Evolutionary conservation across 2,797 vertebrate species (phyloP).

Genomic region (Micromesistius poutassou): DNA sequence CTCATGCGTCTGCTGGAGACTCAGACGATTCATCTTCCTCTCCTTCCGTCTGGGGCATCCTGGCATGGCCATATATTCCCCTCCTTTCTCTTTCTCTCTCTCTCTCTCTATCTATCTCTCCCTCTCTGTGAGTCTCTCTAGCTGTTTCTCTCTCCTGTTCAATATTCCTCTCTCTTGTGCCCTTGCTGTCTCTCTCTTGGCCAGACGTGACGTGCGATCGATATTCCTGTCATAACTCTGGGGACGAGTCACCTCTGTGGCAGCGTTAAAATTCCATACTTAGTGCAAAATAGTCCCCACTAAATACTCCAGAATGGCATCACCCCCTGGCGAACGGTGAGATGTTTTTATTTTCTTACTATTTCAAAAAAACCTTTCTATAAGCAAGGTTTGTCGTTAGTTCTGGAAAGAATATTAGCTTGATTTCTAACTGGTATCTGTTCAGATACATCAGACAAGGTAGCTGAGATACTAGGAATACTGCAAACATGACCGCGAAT

Average conservation of each 20-base stretch:
- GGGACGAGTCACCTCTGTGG: conserved; percentile 55
- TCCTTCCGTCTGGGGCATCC: not conserved
- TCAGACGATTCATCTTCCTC: not conserved
- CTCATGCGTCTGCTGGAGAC: not conserved
- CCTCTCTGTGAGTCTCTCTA: conserved; percentile 1
- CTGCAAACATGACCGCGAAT: no score
- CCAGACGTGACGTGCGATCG: conserved; percentile 51
- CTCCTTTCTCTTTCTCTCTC: not conserved
- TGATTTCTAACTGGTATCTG: no score
- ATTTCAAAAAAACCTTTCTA: no score
- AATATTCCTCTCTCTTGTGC: conserved; percentile 55
- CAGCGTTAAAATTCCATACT: conserved; percentile 56
- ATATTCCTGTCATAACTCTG: conserved; percentile 67
- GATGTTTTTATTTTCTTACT: no score
- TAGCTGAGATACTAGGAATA: no score
- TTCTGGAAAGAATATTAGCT: no score
- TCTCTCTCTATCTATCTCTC: not conserved
- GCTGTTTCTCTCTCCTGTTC: conserved; percentile 41
- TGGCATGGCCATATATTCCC: not conserved
- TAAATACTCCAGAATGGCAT: conserved; percentile 31
- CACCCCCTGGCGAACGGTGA: not conserved
- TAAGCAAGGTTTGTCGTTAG: no score
- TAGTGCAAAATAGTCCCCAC: conserved; percentile 34
- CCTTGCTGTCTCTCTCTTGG: conserved; percentile 46
- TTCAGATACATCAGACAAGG: no score